These are phyloP conservation scores for Eurytoma adleriae DNA, from an alignment of 2,888 invertebrate genomes.

Conservation along the genomic window DNA sequence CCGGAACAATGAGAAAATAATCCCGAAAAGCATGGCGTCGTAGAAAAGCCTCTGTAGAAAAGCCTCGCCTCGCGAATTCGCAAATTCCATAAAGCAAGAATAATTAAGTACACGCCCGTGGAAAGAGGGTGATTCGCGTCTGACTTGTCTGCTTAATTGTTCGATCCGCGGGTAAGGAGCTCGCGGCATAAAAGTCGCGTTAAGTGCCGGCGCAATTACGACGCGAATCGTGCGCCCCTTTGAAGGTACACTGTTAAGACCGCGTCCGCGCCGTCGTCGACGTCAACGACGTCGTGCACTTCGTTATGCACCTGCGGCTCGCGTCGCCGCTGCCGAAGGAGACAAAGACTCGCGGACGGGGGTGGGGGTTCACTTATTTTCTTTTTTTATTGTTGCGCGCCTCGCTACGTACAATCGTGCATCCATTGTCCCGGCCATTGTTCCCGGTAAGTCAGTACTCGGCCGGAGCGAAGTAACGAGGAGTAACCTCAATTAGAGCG, in stretches of 20 bases:
- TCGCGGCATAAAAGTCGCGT: slow-evolving; percentile 36
- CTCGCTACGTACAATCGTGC: slow-evolving; percentile 67
- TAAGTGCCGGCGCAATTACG: slow-evolving; percentile 29
- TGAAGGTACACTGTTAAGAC: slow-evolving; percentile 7
- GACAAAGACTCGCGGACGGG: slow-evolving; percentile 52
- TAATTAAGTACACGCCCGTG: slow-evolving; percentile 1
- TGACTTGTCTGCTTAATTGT: slow-evolving; percentile 51
- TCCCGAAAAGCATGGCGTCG: too few species aligned
- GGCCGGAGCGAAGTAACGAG: slow-evolving; percentile 74
- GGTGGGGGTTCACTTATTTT: slow-evolving; percentile 31
- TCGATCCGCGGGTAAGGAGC: slow-evolving; percentile 29
- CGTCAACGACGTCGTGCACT: slow-evolving; percentile 58
- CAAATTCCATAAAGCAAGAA: slow-evolving; percentile 3
- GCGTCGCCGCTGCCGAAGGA: slow-evolving; percentile 48
- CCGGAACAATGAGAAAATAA: too few species aligned
- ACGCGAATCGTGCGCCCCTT: slow-evolving; percentile 2
- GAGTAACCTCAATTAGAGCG: slow-evolving; percentile 75
- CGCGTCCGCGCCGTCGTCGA: slow-evolving; percentile 1
- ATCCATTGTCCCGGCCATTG: slow-evolving; percentile 66
- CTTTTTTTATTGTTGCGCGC: slow-evolving; percentile 54
- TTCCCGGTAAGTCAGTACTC: slow-evolving; percentile 70
- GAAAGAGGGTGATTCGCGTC: background rate
- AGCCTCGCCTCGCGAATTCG: background rate
- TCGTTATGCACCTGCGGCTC: slow-evolving; percentile 65
- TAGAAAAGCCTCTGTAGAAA: too few species aligned